A percentile compares a stretch with the other conserved stretches of the same genome.
phyloP scores from a whole-genome alignment of 2,888 invertebrate species.

The Tipula helvola region DNA sequence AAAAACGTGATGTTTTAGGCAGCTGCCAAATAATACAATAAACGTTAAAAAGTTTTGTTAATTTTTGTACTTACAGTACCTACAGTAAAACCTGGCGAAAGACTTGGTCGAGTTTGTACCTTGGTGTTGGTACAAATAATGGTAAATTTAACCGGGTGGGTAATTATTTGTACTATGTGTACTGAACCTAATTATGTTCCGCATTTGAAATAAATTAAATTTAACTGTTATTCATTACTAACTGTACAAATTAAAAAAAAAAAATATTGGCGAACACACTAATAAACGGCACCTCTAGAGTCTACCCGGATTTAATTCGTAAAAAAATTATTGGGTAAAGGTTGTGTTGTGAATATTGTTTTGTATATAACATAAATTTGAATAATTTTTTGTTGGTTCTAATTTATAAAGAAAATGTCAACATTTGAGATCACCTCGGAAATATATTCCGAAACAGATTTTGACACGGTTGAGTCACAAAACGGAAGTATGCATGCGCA shows the following conservation, averaged over 20 bases:
- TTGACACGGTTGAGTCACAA: constrained; percentile 38
- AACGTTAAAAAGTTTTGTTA: neutral
- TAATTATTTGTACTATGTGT: neutral
- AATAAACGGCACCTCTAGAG: neutral
- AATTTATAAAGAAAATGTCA: constrained; percentile 23
- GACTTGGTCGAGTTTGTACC: neutral
- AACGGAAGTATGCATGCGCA: constrained; percentile 40
- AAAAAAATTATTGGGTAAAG: neutral
- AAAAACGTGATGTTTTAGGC: neutral
- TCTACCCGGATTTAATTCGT: neutral
- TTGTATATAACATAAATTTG: neutral
- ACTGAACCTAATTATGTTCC: neutral
- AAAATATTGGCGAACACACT: neutral
- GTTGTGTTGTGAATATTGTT: neutral
- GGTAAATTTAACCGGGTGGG: neutral
- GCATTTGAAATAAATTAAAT: neutral
- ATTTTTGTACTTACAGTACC: neutral
- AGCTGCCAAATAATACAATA: neutral
- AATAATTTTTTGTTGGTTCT: neutral
- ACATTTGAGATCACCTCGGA: constrained; percentile 57
- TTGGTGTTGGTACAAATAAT: neutral
- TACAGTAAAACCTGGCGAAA: neutral
- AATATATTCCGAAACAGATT: constrained; percentile 57
- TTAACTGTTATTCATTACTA: neutral
- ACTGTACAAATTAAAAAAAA: neutral